A percentile compares a stretch with the other conserved stretches of the same genome.
These are phyloP conservation scores for Muraenolepis orangiensis DNA, from an alignment of 2,797 vertebrate species.

Conservation along the genomic window DNA sequence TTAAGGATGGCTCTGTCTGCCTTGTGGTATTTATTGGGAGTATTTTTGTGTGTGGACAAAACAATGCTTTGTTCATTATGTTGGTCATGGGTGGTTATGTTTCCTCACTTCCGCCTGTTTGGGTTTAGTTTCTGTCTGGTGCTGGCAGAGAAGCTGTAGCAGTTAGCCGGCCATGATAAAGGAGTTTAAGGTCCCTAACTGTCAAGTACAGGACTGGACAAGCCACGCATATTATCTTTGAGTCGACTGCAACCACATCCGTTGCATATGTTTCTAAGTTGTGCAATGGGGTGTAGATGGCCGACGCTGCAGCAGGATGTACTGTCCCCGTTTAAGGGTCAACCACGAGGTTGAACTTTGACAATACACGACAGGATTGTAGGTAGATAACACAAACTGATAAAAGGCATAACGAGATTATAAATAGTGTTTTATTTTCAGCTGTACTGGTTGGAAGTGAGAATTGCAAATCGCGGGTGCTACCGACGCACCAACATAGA, in stretches of 20 bases:
- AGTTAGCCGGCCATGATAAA: neutral
- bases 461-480: neutral
- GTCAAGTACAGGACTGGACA: neutral
- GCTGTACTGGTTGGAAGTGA: neutral
- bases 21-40: neutral
- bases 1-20: neutral
- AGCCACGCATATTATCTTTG: no score
- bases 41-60: neutral
- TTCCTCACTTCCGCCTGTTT: neutral
- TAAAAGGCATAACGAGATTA: no score
- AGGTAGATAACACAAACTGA: neutral
- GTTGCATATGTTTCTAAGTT: neutral
- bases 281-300: neutral
- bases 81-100: conserved; percentile 1
- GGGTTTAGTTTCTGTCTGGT: neutral
- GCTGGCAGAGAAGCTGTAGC: neutral
- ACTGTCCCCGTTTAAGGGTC: no score
- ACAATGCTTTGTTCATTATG: conserved; percentile 1
- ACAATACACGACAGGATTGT: neutral
- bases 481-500: neutral
- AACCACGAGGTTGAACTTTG: neutral
- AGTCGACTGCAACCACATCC: neutral
- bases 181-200: neutral
- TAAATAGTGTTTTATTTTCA: no score
- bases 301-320: no score